Percentiles rank a stretch among this genome's conserved stretches.
phyloP scores from a whole-genome alignment of 2,888 invertebrate species.

The Drosophila diplacantha region DNA sequence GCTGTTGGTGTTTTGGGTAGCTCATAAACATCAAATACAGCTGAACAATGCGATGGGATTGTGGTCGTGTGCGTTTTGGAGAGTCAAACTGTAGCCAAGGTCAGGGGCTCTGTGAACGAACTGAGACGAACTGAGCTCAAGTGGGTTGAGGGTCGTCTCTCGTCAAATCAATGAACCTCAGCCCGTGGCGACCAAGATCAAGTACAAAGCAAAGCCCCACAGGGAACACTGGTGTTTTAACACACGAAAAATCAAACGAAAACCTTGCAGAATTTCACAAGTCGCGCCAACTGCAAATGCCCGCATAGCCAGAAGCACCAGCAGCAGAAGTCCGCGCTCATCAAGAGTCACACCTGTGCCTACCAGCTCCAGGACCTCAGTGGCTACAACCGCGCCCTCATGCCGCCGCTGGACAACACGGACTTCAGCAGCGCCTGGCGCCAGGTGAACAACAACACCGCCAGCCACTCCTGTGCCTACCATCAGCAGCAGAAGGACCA shows the following conservation, averaged over 20 bases:
- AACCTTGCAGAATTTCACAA: constrained; percentile 69
- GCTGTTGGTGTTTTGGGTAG: constrained; percentile 1
- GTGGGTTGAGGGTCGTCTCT: constrained; percentile 43
- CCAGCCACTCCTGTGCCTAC: constrained; percentile 49
- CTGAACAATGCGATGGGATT: constrained; percentile 45
- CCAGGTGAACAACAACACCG: constrained; percentile 60
- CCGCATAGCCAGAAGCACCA: constrained; percentile 54
- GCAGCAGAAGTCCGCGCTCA: constrained; percentile 50
- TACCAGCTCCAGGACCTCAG: constrained; percentile 75
- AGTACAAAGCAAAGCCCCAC: constrained; percentile 51
- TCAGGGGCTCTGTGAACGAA: constrained; percentile 69
- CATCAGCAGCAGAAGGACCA: constrained; percentile 49
- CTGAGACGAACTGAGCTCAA: constrained; percentile 37
- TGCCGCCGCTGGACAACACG: constrained; percentile 75
- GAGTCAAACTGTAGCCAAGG: constrained; percentile 60
- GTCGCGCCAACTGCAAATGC: constrained; percentile 65
- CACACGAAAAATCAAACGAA: background rate
- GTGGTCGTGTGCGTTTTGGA: constrained; percentile 21
- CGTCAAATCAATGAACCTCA: constrained; percentile 61
- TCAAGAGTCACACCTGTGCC: constrained; percentile 72
- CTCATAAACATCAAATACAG: constrained; percentile 44
- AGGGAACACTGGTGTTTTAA: background rate
- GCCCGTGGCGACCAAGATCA: constrained; percentile 43
- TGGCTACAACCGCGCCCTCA: constrained; percentile 69
- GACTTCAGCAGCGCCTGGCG: constrained; percentile 62